Conservation (phyloP, 2,797 vertebrate genomes). For the Pangasius krempfi region DNA sequence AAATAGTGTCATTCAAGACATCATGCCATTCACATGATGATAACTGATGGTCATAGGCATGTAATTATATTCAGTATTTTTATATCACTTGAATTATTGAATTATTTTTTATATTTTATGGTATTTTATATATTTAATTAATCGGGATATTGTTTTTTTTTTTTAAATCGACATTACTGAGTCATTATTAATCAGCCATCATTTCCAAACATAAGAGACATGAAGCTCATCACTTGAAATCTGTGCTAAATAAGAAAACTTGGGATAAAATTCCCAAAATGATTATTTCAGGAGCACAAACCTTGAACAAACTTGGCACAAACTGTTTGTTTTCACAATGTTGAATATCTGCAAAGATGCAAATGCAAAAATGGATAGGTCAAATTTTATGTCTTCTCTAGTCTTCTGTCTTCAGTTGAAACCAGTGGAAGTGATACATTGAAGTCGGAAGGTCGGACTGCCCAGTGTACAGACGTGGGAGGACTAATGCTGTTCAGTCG, state of each 20-base stretch:
- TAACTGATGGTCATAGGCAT: background rate
- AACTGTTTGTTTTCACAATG: no score
- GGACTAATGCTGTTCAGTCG: background rate
- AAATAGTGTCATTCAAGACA: background rate
- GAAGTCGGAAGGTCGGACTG: background rate
- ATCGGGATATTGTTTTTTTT: background rate
- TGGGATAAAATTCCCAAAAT: background rate
- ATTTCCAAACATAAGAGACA: background rate
- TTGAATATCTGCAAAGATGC: background rate
- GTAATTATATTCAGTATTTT: background rate
- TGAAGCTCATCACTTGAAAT: background rate
- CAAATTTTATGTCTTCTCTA: background rate
- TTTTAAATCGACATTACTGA: background rate
- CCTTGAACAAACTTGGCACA: no score
- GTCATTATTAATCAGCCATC: background rate
- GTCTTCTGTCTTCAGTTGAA: background rate
- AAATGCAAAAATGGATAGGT: background rate
- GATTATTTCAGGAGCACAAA: background rate
- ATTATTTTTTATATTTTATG: no score
- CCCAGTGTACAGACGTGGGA: background rate
- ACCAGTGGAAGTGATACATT: background rate
- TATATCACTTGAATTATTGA: no score
- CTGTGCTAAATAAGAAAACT: background rate
- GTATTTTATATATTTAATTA: no score
- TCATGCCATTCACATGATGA: background rate